Evolutionary conservation across 2,888 invertebrate genomes (phyloP), one percentile per base, ranked within the genome.

Genomic region (Cynaeus angustus): DNA sequence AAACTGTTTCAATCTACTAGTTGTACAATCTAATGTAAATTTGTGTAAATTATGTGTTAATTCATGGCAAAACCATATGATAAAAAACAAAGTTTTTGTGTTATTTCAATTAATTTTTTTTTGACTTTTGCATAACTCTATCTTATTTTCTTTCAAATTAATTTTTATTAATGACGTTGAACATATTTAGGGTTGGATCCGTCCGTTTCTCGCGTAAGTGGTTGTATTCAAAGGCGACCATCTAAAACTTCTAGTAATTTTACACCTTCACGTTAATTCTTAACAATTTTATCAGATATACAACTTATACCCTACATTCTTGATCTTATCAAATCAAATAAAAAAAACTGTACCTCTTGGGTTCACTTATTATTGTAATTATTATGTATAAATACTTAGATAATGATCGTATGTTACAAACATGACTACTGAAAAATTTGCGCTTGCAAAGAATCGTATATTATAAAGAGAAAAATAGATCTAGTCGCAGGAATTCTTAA

Each of bases 311-410:
- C 37, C 21, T 14, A 6, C 48, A 21, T 13, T 53, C 38, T 14
- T 30, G 53, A 64, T 62, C 33, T 30, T 53, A 68, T 68, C 67
- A 50, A 5, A 14, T 10, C 33, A 41, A 58, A 33, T 33, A 16
- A 10, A 62, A 68, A 53, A 68, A 46, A 46, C n/a, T 4, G 14
- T 55, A 55, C 46, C 68, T 55, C 43, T 41, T 68, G 62, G 68
- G 55, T 61, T 55, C 45, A 41, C 37, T 46, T 62, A 68, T 62
- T 53, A 41, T 68, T 68, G 68, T 62, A 68, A 68, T 64, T 64
- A 64, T 52, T 53, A 64, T 68, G 45, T 62, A 68, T 68, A 68
- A 68, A 68, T 68, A 55, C 48, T 55, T 12, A 55, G 68, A 68
- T 68, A 68, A 62, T 21, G 21, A 68, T 68, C 68, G 55, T 52